Conservation (phyloP, 1,140 invertebrate species). For the Metaphire vulgaris region DNA sequence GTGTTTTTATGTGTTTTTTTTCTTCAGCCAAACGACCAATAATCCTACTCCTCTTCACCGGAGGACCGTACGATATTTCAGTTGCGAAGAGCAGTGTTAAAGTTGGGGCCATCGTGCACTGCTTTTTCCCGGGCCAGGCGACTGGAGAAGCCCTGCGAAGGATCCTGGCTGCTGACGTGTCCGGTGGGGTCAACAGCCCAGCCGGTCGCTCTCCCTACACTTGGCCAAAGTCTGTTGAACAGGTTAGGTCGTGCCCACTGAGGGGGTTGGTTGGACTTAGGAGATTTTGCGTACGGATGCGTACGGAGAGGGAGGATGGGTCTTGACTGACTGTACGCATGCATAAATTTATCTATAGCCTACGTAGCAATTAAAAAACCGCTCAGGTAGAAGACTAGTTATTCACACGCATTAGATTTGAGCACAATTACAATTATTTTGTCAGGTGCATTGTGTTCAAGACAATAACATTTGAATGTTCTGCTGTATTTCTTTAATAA, state of each 20-base stretch:
- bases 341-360: neutral
- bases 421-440: too few species aligned
- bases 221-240: constrained; percentile 34
- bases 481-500: too few species aligned
- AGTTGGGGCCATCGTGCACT: constrained; percentile 40
- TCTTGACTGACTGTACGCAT: neutral
- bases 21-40: constrained; percentile 25
- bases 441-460: neutral
- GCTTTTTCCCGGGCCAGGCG: constrained; percentile 44
- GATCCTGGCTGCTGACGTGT: constrained; percentile 30
- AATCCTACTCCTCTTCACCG: constrained; percentile 42
- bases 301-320: too few species aligned
- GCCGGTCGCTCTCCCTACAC: constrained; percentile 42
- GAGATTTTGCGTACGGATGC: too few species aligned
- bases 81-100: constrained; percentile 31
- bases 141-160: constrained; percentile 39
- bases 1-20: constrained; percentile 13
- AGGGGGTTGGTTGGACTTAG: neutral
- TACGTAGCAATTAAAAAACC: too few species aligned
- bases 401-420: too few species aligned
- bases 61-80: constrained; percentile 42
- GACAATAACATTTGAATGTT: neutral
- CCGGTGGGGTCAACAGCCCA: constrained; percentile 34
- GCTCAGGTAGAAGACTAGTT: too few species aligned
- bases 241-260: constrained; percentile 33